These are phyloP conservation scores for Marmota flaviventris DNA, from an alignment of 2,113 vertebrate genomes.

Conservation along the genomic window DNA sequence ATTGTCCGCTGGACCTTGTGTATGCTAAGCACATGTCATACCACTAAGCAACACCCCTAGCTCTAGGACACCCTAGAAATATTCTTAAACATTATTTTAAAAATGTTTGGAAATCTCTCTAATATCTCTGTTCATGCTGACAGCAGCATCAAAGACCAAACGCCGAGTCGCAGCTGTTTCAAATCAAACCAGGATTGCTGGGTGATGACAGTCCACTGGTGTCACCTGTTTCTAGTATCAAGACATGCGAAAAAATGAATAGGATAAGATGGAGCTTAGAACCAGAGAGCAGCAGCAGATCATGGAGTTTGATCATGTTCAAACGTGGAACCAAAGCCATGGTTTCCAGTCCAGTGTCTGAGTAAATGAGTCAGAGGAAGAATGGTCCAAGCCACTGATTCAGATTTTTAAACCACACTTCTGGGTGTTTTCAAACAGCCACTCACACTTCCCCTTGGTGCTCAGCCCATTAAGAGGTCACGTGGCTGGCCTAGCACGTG, in stretches of 20 bases:
- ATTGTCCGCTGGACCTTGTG: too few species aligned
- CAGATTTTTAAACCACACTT: background rate
- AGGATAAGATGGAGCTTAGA: too few species aligned
- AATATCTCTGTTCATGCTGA: background rate
- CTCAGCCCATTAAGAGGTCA: background rate
- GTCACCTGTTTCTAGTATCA: background rate
- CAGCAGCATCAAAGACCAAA: background rate
- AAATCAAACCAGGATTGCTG: background rate
- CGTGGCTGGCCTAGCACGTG: background rate
- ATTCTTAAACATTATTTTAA: background rate
- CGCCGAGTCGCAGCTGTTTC: background rate
- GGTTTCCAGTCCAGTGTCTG: background rate
- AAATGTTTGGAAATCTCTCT: background rate
- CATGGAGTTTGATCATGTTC: background rate
- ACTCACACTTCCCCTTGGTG: background rate
- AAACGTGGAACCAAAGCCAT: background rate
- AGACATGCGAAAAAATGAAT: background rate
- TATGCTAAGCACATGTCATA: background rate
- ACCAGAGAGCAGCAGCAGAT: background rate
- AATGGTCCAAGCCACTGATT: too few species aligned
- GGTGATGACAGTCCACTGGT: background rate
- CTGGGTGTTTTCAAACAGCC: background rate
- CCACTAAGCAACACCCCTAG: background rate
- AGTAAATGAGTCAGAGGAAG: too few species aligned
- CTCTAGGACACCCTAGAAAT: too few species aligned